These are phyloP conservation scores for Poecilia wingei DNA, from an alignment of 2,797 vertebrate genomes.

Conservation along the genomic window DNA sequence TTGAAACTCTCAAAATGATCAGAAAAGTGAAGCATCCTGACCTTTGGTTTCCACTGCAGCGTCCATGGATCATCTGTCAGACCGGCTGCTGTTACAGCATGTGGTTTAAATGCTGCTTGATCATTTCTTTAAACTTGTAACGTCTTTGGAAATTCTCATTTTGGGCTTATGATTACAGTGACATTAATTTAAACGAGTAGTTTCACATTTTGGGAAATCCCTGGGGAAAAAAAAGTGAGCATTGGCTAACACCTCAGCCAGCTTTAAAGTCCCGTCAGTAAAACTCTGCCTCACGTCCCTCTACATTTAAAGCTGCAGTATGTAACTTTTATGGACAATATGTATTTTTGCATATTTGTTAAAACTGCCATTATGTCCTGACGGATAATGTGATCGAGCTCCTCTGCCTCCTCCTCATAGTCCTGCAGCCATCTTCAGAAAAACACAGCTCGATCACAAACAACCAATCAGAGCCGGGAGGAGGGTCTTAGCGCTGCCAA, in stretches of 20 bases:
- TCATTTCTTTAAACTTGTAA: not conserved
- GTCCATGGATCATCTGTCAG: constrained; percentile 67
- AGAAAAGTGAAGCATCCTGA: constrained; percentile 2
- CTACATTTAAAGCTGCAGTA: not conserved
- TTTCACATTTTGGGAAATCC: constrained; percentile 42
- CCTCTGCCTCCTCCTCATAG: too few species aligned
- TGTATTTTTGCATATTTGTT: too few species aligned
- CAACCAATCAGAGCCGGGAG: too few species aligned
- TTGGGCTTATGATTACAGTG: constrained; percentile 7
- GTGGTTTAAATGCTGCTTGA: constrained; percentile 39
- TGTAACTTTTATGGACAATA: too few species aligned
- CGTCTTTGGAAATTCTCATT: constrained; percentile 28
- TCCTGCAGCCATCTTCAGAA: too few species aligned
- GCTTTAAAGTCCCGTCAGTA: not conserved
- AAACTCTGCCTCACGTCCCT: not conserved
- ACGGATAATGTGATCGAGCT: too few species aligned
- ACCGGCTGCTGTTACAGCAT: constrained; percentile 30
- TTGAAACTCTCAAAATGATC: constrained; percentile 8
- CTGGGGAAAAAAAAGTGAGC: too few species aligned
- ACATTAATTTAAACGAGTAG: constrained; percentile 22
- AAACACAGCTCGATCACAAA: too few species aligned
- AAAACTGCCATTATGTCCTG: too few species aligned
- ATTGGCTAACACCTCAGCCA: not conserved
- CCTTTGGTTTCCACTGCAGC: constrained; percentile 24
- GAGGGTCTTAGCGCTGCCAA: too few species aligned